A percentile compares a stretch with the other conserved stretches of the same genome.
Evolutionary conservation across 2,113 vertebrate species (phyloP).

Genomic region (Pseudopipra pipra): DNA sequence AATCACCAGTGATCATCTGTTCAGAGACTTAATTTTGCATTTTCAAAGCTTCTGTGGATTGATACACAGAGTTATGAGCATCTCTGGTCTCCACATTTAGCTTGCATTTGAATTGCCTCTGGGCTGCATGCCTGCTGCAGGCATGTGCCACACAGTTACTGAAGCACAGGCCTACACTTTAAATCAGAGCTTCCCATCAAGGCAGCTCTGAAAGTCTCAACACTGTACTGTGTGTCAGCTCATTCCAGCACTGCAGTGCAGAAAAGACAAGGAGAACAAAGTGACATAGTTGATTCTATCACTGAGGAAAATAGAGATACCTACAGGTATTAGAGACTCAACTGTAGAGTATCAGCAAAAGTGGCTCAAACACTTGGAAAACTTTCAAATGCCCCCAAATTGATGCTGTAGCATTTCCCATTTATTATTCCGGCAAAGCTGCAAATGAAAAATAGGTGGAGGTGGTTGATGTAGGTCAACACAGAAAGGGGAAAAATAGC

Average conservation of each 20-base stretch:
- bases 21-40: slow-evolving; percentile 18
- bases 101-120: not conserved
- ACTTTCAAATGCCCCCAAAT: not conserved
- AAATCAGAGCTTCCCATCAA: not conserved
- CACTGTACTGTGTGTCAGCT: not conserved
- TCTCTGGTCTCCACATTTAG: not conserved
- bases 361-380: not conserved
- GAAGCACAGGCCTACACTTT: not conserved
- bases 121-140: not conserved
- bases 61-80: not conserved
- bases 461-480: not conserved
- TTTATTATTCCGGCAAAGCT: not conserved
- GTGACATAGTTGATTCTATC: not conserved
- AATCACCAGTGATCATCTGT: not conserved
- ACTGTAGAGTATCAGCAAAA: not conserved
- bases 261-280: not conserved
- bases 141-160: not conserved
- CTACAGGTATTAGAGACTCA: not conserved
- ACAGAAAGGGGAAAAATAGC: not conserved
- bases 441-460: not conserved
- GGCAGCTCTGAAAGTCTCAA: slow-evolving; percentile 14
- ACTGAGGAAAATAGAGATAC: not conserved
- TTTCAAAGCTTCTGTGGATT: not conserved
- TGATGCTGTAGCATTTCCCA: not conserved
- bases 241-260: not conserved